Base-by-base conservation (phyloP, 2,797 vertebrate genomes). In the Hyperoplus immaculatus region DNA sequence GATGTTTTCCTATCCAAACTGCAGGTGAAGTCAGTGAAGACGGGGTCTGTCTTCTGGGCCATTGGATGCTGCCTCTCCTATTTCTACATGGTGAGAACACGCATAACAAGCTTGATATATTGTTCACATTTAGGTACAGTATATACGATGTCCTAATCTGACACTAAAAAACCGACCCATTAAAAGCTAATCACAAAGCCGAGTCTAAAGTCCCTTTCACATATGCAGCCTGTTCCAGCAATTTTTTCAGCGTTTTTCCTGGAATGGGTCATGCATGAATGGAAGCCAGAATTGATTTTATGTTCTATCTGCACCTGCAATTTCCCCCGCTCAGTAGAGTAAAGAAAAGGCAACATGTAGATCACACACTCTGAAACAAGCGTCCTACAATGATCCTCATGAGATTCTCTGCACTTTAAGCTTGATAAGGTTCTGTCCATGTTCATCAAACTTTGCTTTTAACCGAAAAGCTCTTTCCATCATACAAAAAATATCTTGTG, bases 11-110 rank as follows among this genome's bases (percentile, higher is more conserved):
- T 71, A 2, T 80, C 0, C 78, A 15, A 57, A 69, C 70, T 12
- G 0, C 81, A 99, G 98, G 97, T 99, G 88, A 99, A 99, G 82
- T 97, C 98, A 39, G 97, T 99, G 91, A 99, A 99, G 96, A 99
- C 97, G 0, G 98, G 98, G 50, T 99, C 98, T 0, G 97, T 99
- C 29, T 99, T 98, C 93, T 99, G 98, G 98, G 94, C 98, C 72
- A 97, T 99, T 80, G 98, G 98, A 91, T 99, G 98, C 92, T 99
- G 98, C 79, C 95, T 99, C 43, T 99, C 96, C 5, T 99, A 99
- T 88, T 99, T 99, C 90, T 99, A 99, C 92, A 99, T 99, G 98
- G 98, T 99, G 94, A 96, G 97, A 82, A 46, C 54, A 49, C 36
- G 43, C 49, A 38, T 13, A 43, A 45, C 46, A 46, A 21, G 18